Evolutionary conservation across 1,140 invertebrate species (phyloP).

Genomic region (Drosophila seguyi): DNA sequence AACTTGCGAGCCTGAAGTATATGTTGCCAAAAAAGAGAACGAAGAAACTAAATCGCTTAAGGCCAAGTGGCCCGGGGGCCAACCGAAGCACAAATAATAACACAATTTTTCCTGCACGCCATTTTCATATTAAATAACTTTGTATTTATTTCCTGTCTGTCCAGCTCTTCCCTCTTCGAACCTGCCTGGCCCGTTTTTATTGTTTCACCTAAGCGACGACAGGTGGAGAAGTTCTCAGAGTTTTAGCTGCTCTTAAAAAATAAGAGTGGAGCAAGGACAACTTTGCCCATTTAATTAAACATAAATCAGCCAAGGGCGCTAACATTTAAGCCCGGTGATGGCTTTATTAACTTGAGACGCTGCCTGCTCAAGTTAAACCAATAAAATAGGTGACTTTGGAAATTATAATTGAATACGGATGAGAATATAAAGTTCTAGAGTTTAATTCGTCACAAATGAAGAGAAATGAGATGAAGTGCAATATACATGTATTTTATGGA

Average conservation of each 20-base stretch:
- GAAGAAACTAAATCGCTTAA: conserved; percentile 58
- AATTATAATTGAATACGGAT: neutral
- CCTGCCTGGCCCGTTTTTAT: conserved; percentile 35
- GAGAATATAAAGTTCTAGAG: neutral
- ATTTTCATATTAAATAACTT: conserved; percentile 83
- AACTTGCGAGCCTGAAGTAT: conserved; percentile 49
- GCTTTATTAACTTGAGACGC: conserved; percentile 26
- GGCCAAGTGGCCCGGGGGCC: conserved; percentile 47
- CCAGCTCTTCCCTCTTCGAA: conserved; percentile 32
- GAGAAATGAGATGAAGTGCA: no score
- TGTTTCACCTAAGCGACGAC: conserved; percentile 65
- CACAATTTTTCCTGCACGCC: conserved; percentile 68
- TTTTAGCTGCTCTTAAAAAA: conserved; percentile 51
- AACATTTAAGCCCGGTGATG: conserved; percentile 5
- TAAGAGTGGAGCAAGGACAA: conserved; percentile 18
- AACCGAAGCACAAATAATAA: conserved; percentile 67
- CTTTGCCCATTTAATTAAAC: conserved; percentile 50
- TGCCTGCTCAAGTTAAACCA: conserved; percentile 4
- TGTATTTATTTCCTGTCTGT: conserved; percentile 74
- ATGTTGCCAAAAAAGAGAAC: conserved; percentile 1
- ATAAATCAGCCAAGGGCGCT: conserved; percentile 39
- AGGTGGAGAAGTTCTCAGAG: conserved; percentile 72
- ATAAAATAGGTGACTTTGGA: conserved; percentile 5
- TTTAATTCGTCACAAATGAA: neutral
- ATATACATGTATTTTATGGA: no score